phyloP scores from a whole-genome alignment of 2,113 vertebrate genomes.

The Callaeas wilsoni region DNA sequence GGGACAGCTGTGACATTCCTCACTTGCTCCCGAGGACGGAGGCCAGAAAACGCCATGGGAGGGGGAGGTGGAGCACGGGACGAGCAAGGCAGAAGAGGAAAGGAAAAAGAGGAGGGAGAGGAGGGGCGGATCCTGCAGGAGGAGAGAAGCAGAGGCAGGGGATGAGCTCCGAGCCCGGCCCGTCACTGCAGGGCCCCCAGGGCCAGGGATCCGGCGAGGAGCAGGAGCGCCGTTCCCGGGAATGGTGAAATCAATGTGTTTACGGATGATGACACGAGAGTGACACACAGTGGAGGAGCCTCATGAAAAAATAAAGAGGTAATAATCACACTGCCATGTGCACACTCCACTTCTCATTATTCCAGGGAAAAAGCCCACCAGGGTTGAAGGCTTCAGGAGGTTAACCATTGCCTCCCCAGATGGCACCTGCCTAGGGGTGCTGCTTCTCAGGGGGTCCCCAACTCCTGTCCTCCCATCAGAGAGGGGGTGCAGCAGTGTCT shows the following conservation, averaged over 20 bases:
- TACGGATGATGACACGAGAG: constrained; percentile 48
- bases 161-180: background rate
- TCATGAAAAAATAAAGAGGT: constrained; percentile 68
- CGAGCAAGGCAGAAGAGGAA: background rate
- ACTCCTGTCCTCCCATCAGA: background rate
- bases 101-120: background rate
- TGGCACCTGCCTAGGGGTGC: background rate
- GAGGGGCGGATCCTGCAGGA: background rate
- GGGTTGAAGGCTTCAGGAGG: background rate
- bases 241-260: constrained; percentile 17
- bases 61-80: background rate
- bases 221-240: background rate
- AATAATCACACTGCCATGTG: background rate
- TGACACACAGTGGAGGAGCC: constrained; percentile 59
- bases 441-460: background rate
- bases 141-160: background rate
- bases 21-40: background rate
- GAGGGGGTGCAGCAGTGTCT: background rate
- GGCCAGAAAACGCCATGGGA: background rate
- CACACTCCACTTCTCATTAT: background rate
- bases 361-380: background rate
- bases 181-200: background rate
- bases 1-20: background rate
- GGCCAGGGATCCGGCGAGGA: background rate
- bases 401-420: constrained; percentile 3